phyloP scores from a whole-genome alignment of 2,888 invertebrate species.

The Amphipyra berbera region DNA sequence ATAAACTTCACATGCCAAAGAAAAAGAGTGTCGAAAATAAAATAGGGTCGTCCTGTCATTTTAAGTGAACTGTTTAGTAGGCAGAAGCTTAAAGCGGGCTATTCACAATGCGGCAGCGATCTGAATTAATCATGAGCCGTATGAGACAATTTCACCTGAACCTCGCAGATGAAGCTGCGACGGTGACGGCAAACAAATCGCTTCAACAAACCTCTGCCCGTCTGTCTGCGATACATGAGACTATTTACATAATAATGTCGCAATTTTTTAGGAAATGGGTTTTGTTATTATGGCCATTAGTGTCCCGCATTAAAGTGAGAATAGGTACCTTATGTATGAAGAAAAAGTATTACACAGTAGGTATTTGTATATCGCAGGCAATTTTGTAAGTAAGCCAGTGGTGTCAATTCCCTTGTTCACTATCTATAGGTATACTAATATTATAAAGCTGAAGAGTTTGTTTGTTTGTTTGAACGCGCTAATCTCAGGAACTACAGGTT shows the following conservation, averaged over 20 bases:
- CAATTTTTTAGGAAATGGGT: slow-evolving; percentile 17
- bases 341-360: too few relatives aligned
- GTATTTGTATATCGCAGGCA: too few relatives aligned
- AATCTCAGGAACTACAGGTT: too few relatives aligned
- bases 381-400: too few relatives aligned
- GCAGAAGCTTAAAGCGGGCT: slow-evolving; percentile 12
- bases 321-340: too few relatives aligned
- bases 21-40: slow-evolving; percentile 14
- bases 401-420: too few relatives aligned
- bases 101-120: slow-evolving; percentile 24
- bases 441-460: too few relatives aligned
- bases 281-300: slow-evolving; percentile 24
- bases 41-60: slow-evolving; percentile 14
- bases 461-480: too few relatives aligned
- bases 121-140: slow-evolving; percentile 64
- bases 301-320: background rate
- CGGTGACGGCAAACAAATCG: slow-evolving; percentile 28
- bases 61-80: slow-evolving; percentile 32
- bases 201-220: slow-evolving; percentile 13
- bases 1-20: background rate
- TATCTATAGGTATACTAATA: too few relatives aligned
- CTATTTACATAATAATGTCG: slow-evolving; percentile 35
- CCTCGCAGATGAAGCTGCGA: slow-evolving; percentile 40
- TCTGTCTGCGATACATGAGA: slow-evolving; percentile 8
- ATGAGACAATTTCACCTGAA: slow-evolving; percentile 53